Percentiles rank a stretch among this genome's conserved stretches.
phyloP scores from a whole-genome alignment of 2,888 invertebrate species.

The Leptinotarsa juncta region DNA sequence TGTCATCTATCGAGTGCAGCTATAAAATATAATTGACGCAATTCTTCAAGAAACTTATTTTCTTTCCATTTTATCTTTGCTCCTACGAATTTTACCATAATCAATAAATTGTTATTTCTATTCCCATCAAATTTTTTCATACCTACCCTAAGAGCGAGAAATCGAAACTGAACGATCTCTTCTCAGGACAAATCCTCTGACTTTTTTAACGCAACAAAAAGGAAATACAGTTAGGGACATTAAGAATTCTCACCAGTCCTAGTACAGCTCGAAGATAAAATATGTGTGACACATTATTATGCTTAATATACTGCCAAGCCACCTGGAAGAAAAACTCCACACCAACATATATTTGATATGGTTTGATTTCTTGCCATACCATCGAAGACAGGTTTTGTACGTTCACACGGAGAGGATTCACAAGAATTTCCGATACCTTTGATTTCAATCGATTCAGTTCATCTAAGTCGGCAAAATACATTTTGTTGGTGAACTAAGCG shows the following conservation, averaged over 20 bases:
- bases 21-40: not conserved
- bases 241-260: slow-evolving; percentile 16
- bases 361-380: slow-evolving; percentile 25
- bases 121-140: too few relatives aligned
- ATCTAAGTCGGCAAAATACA: slow-evolving; percentile 3
- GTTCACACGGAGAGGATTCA: slow-evolving; percentile 18
- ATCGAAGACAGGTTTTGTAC: slow-evolving; percentile 23
- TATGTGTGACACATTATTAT: slow-evolving; percentile 23
- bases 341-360: slow-evolving; percentile 27
- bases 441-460: slow-evolving; percentile 1
- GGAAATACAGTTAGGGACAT: slow-evolving; percentile 16
- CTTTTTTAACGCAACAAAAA: slow-evolving; percentile 6
- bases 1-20: not conserved
- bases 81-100: too few relatives aligned
- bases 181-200: not conserved
- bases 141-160: too few relatives aligned
- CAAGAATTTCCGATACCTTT: slow-evolving; percentile 19
- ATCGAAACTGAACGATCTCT: not conserved
- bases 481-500: slow-evolving; percentile 1
- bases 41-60: not conserved
- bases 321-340: slow-evolving; percentile 20
- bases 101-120: too few relatives aligned
- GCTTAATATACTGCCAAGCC: slow-evolving; percentile 27
- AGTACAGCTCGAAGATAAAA: slow-evolving; percentile 16
- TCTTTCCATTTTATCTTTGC: not conserved